These are phyloP conservation scores for Trachelipus rathkii DNA, from an alignment of 1,140 invertebrate species.

Conservation along the genomic window DNA sequence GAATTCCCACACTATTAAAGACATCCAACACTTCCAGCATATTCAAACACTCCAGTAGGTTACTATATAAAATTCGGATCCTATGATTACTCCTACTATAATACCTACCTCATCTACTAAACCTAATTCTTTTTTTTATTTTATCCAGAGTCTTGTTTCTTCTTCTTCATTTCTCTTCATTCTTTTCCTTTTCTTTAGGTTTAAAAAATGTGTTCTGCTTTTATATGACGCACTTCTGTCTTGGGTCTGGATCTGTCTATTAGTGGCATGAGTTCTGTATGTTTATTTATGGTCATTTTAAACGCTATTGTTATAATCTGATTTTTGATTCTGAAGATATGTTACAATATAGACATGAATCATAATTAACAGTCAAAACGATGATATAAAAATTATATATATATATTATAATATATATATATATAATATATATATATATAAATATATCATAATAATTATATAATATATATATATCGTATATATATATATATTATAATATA, in stretches of 20 bases:
- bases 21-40: slow-evolving; percentile 54
- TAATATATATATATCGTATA: too few species aligned
- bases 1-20: slow-evolving; percentile 80
- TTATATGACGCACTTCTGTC: neutral
- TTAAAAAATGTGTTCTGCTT: neutral
- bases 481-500: too few species aligned
- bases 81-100: neutral
- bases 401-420: too few species aligned
- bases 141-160: neutral
- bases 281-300: neutral
- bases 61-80: slow-evolving; percentile 84
- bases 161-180: slow-evolving; percentile 19
- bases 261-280: neutral
- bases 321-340: too few species aligned
- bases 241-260: too few species aligned
- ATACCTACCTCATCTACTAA: neutral
- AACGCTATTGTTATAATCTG: too few species aligned
- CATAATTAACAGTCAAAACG: too few species aligned
- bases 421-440: too few species aligned
- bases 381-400: too few species aligned
- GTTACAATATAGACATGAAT: too few species aligned
- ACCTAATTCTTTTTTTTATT: neutral
- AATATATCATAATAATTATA: too few species aligned
- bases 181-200: neutral
- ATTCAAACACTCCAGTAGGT: slow-evolving; percentile 78